Conservation (phyloP, 2,888 invertebrate species). For the Proisotoma minuta region DNA sequence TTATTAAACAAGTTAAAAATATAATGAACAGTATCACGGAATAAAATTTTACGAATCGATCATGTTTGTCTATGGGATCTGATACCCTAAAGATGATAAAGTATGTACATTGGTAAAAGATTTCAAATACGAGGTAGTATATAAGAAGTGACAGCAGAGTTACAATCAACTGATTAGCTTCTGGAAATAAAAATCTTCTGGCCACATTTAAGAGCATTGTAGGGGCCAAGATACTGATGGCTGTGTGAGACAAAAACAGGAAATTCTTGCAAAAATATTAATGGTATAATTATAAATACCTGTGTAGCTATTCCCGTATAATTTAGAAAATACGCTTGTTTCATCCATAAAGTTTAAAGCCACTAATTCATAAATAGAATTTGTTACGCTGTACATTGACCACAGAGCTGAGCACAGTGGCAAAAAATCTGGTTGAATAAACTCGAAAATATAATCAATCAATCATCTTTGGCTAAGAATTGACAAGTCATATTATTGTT, state of each 20-base stretch:
- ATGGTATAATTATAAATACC: neutral
- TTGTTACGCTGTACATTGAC: constrained; percentile 2
- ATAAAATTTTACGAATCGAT: neutral
- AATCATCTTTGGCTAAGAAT: too few species aligned
- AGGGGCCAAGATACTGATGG: neutral
- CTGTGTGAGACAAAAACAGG: neutral
- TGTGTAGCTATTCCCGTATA: constrained; percentile 8
- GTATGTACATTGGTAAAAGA: constrained; percentile 6
- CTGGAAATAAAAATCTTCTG: neutral
- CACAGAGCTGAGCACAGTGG: neutral
- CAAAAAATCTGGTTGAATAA: neutral
- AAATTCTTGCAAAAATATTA: neutral
- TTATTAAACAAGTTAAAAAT: neutral
- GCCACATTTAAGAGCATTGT: neutral
- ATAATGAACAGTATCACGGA: neutral
- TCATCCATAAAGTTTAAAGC: neutral
- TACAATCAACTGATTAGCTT: neutral
- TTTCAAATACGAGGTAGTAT: constrained; percentile 8
- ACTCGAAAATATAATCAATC: too few species aligned
- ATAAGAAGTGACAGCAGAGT: neutral
- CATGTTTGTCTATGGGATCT: neutral
- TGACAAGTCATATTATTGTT: too few species aligned
- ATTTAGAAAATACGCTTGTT: neutral
- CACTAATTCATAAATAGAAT: constrained; percentile 7
- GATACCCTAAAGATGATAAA: neutral